Evolutionary conservation across 2,797 vertebrate species (phyloP), one percentile per base, ranked within the genome.

Genomic region (Rhinella marina): DNA sequence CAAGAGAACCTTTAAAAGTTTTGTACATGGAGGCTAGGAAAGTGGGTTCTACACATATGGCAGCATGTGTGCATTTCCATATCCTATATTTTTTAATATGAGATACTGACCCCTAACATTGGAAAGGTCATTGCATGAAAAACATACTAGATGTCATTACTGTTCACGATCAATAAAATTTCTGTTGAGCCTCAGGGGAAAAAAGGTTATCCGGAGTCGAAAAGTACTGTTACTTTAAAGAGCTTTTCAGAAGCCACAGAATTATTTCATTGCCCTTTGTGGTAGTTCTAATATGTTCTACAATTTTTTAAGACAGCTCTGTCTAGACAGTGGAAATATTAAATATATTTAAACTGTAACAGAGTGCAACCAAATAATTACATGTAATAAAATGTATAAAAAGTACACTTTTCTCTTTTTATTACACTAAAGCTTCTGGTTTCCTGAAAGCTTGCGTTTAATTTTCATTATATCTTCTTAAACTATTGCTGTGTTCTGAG

Each of bases 231-330:
- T 77, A 52, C 75, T 25, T 13, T 54, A 54, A 77, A 77, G 6
- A 54, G 23, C 75, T 77, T 54, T 54, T 77, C n/a, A 54, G 75
- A 77, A 77, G 75, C 50, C 75, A 77, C 75, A 77, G 4, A 77
- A 25, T 77, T 77, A 77, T 50, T 77, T 77, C 7, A 14, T 6
- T 54, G 23, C n/a, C 21, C 41, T 77, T 13, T 54, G 50, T 54
- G 23, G 48, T 54, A 27, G 48, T 16, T 54, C 50, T 54, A 77
- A 54, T 54, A 54, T 16, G 54, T 77, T 54, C 75, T 7, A 77
- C 29, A 23, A 73, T 73, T 50, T 73, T 73, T 41, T 73, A 23
- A 41, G 32, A 73, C 72, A 54, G 7, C 23, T 54, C 23, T 77
- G 75, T 77, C 48, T 77, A 77, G 75, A 77, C 75, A 25, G 75